Evolutionary conservation across 2,888 invertebrate genomes (phyloP).

Genomic region (Nomada ferruginata): DNA sequence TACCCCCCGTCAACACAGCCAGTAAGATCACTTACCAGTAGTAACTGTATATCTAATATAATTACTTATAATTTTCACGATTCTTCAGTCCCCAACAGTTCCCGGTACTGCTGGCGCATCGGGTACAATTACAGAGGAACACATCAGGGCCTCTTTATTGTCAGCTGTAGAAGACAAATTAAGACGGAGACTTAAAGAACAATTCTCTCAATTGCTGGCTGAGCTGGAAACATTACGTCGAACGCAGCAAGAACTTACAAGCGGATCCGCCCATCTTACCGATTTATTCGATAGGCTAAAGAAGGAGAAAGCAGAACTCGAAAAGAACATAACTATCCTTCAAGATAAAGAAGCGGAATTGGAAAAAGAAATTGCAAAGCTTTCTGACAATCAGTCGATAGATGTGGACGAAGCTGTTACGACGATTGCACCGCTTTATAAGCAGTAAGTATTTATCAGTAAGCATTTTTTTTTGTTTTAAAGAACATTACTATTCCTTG

Average conservation of each 20-base stretch:
- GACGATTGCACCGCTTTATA: constrained; percentile 97
- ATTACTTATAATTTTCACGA: background rate
- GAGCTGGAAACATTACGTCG: constrained; percentile 95
- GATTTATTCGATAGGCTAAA: constrained; percentile 91
- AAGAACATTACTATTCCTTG: background rate
- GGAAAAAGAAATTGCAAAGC: constrained; percentile 90
- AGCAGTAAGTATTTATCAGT: constrained; percentile 89
- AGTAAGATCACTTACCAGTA: constrained; percentile 63
- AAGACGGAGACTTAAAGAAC: constrained; percentile 93
- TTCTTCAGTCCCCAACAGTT: constrained; percentile 72
- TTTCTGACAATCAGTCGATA: constrained; percentile 92
- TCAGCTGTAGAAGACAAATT: constrained; percentile 98
- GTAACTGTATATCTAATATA: background rate
- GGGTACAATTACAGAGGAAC: constrained; percentile 97
- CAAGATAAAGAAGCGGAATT: constrained; percentile 95
- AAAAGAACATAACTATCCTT: constrained; percentile 92
- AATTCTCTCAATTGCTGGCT: constrained; percentile 95
- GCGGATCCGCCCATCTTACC: constrained; percentile 93
- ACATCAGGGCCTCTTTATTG: constrained; percentile 95
- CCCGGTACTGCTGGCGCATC: constrained; percentile 85
- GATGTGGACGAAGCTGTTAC: constrained; percentile 98
- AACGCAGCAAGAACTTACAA: constrained; percentile 93
- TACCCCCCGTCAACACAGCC: constrained; percentile 79
- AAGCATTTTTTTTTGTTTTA: background rate
- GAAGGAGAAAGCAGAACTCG: constrained; percentile 92